phyloP scores from a whole-genome alignment of 1,140 invertebrate genomes.

The Akabosia matsudoensis region DNA sequence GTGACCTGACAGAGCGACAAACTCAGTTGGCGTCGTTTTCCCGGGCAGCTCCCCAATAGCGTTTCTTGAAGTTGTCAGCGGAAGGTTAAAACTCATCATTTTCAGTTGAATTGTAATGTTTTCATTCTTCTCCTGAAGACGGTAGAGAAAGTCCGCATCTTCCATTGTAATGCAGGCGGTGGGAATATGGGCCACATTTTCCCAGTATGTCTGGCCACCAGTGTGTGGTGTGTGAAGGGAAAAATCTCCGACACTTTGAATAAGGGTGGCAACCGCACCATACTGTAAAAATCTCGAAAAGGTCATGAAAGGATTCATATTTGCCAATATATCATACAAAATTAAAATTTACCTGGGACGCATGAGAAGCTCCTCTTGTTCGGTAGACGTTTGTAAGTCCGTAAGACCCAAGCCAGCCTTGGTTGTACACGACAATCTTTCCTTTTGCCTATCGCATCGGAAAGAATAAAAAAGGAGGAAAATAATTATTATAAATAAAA shows the following conservation, averaged over 20 bases:
- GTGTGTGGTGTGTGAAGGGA: conserved; percentile 67
- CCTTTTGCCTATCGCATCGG: conserved; percentile 60
- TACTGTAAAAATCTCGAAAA: too few relatives aligned
- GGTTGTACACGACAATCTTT: conserved; percentile 74
- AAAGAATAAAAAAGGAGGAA: too few relatives aligned
- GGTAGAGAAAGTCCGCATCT: conserved; percentile 70
- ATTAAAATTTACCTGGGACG: too few relatives aligned
- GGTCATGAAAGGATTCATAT: neutral
- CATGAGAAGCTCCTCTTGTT: conserved; percentile 59
- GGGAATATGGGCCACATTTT: conserved; percentile 67
- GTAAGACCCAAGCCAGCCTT: conserved; percentile 61
- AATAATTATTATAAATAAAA: too few relatives aligned
- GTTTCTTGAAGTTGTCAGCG: conserved; percentile 64
- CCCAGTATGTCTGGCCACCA: conserved; percentile 62
- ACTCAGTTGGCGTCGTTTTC: conserved; percentile 58
- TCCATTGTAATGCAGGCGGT: conserved; percentile 73
- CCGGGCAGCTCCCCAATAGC: conserved; percentile 69
- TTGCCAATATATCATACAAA: conserved; percentile 46
- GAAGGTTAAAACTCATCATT: conserved; percentile 58
- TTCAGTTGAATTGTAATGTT: conserved; percentile 56
- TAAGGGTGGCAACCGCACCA: conserved; percentile 70
- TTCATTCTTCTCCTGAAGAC: conserved; percentile 62
- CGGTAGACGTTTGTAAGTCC: conserved; percentile 62
- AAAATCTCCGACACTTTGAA: conserved; percentile 71
- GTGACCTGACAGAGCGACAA: conserved; percentile 79